phyloP scores from a whole-genome alignment of 92 coral and sea anemone genomes.

The Palythoa heliodiscus region DNA sequence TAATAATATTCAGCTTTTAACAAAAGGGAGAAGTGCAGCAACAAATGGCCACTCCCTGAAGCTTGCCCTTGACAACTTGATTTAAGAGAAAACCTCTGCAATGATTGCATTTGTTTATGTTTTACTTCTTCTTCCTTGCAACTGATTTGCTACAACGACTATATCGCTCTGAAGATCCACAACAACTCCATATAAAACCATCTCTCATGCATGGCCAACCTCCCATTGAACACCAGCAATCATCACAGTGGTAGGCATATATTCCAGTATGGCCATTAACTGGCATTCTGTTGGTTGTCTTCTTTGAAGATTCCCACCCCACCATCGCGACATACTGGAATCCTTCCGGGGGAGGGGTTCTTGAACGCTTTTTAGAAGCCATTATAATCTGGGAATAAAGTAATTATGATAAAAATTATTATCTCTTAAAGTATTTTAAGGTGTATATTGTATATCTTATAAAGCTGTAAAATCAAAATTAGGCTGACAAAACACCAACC shows the following conservation, averaged over 20 bases:
- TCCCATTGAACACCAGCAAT: constrained; percentile 87
- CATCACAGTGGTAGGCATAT: constrained; percentile 88
- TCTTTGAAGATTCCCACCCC: constrained; percentile 59
- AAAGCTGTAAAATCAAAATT: too few relatives aligned
- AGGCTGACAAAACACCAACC: too few relatives aligned
- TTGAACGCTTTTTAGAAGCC: background rate
- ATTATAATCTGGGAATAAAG: background rate
- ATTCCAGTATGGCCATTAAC: constrained; percentile 93
- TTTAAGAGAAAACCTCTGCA: too few relatives aligned
- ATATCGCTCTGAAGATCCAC: constrained; percentile 73
- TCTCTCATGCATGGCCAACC: constrained; percentile 89
- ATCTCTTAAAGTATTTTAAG: too few relatives aligned
- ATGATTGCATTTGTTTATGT: too few relatives aligned
- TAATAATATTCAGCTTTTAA: too few relatives aligned
- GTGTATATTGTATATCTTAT: too few relatives aligned
- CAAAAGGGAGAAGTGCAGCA: too few relatives aligned
- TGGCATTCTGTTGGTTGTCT: constrained; percentile 45
- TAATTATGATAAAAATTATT: too few relatives aligned
- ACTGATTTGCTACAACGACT: constrained; percentile 51
- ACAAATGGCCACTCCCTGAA: too few relatives aligned
- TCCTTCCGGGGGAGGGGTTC: constrained; percentile 70
- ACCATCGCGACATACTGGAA: constrained; percentile 56
- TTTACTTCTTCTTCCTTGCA: background rate
- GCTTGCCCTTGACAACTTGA: too few relatives aligned
- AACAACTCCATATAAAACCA: constrained; percentile 92